Conservation (phyloP, 2,888 invertebrate genomes). For the Mellilla xanthometata region DNA sequence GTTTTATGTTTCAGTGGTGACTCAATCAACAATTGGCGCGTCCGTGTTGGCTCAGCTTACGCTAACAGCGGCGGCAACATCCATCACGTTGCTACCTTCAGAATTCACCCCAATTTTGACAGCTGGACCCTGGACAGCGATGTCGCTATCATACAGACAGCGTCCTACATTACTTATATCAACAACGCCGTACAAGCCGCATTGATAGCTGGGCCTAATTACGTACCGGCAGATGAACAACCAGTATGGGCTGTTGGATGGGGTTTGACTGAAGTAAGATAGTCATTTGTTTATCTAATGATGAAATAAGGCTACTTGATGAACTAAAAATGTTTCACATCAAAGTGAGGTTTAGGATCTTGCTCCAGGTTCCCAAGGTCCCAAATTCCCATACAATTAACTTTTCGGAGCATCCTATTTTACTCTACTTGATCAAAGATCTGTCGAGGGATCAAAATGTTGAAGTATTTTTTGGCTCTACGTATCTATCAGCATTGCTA, state of each 20-base stretch:
- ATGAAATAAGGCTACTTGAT: no score
- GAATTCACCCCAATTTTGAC: slow-evolving; percentile 54
- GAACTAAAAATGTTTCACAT: no score
- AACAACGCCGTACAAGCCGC: slow-evolving; percentile 21
- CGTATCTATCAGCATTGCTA: no score
- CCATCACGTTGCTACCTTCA: slow-evolving; percentile 23
- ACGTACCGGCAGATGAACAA: slow-evolving; percentile 45
- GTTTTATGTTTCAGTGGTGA: slow-evolving; percentile 36
- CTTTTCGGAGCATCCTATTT: no score
- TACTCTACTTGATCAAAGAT: no score
- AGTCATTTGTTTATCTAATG: no score
- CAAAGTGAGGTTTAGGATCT: no score
- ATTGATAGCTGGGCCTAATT: slow-evolving; percentile 40
- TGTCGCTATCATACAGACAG: slow-evolving; percentile 40
- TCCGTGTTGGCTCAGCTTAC: slow-evolving; percentile 48
- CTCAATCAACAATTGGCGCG: slow-evolving; percentile 38
- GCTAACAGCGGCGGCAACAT: slow-evolving; percentile 50
- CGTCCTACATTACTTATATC: slow-evolving; percentile 24
- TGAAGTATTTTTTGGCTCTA: no score
- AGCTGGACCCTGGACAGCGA: slow-evolving; percentile 39
- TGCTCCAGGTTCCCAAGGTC: no score
- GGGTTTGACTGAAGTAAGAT: slow-evolving; percentile 49
- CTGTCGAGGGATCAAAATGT: no score
- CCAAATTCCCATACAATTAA: no score
- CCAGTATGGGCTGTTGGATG: slow-evolving; percentile 57